Percentiles rank a stretch among this genome's conserved stretches.
These are phyloP conservation scores for Sapayoa aenigma DNA, from an alignment of 2,113 vertebrate species.

Conservation along the genomic window DNA sequence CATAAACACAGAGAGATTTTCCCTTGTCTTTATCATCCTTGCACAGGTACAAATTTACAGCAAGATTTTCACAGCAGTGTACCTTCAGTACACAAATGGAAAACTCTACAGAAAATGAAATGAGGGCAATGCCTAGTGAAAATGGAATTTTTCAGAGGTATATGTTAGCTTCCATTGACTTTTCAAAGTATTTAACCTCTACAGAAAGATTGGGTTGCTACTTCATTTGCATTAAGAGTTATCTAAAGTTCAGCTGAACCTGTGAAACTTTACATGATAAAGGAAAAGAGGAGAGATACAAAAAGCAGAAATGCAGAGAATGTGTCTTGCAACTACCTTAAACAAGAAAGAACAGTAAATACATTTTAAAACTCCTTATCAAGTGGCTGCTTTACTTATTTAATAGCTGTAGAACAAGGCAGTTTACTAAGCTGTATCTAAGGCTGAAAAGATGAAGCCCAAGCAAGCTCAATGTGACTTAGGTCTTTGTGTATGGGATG, in stretches of 20 bases:
- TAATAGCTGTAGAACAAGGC: background rate
- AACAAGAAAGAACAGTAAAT: background rate
- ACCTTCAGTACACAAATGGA: background rate
- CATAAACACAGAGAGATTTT: background rate
- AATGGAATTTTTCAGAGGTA: background rate
- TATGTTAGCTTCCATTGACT: background rate
- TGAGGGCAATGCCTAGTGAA: background rate
- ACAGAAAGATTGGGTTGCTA: background rate
- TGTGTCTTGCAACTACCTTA: background rate
- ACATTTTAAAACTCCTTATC: background rate
- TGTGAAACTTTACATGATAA: background rate
- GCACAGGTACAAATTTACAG: background rate
- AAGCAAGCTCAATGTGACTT: background rate
- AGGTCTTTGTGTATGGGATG: background rate
- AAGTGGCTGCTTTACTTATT: background rate
- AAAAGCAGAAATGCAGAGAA: background rate
- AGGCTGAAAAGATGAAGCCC: background rate
- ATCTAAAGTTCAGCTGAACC: background rate
- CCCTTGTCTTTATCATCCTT: background rate
- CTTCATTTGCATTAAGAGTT: background rate
- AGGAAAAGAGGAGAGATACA: background rate
- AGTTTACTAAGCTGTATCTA: background rate
- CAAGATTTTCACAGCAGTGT: background rate
- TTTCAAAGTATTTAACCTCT: background rate
- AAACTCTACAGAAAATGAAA: conserved; percentile 2